These are phyloP conservation scores for Morinoia aosen DNA, from an alignment of 2,888 invertebrate species.

Conservation along the genomic window DNA sequence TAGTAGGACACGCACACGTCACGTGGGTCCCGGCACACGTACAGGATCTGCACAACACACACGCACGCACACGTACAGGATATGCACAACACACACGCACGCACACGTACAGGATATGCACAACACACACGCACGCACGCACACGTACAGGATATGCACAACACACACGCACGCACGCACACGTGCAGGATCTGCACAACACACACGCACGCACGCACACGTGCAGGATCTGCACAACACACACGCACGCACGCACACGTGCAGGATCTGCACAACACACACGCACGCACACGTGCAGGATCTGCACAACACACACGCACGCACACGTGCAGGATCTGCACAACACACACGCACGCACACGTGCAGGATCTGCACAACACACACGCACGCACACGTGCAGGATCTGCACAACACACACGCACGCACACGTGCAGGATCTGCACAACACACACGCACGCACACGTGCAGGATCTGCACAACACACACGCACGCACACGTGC, in stretches of 20 bases:
- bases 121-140: slow-evolving; percentile 59
- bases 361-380: no score
- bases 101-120: slow-evolving; percentile 53
- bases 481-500: no score
- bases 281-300: not conserved
- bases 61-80: slow-evolving; percentile 59
- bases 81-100: slow-evolving; percentile 33
- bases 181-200: slow-evolving; percentile 55
- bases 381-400: no score
- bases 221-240: slow-evolving; percentile 57
- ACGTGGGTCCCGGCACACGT: slow-evolving; percentile 64
- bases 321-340: no score
- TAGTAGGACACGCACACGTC: slow-evolving; percentile 64
- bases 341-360: no score
- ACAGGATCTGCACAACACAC: slow-evolving; percentile 60
- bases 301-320: no score
- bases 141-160: slow-evolving; percentile 61
- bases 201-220: slow-evolving; percentile 58
- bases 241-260: not conserved
- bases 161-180: not conserved
- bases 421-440: no score
- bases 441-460: no score
- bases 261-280: not conserved
- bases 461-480: no score
- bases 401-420: no score